Conservation (phyloP, 53 echinoderm and acorn worm species). For the Temnopleurus reevesii region DNA sequence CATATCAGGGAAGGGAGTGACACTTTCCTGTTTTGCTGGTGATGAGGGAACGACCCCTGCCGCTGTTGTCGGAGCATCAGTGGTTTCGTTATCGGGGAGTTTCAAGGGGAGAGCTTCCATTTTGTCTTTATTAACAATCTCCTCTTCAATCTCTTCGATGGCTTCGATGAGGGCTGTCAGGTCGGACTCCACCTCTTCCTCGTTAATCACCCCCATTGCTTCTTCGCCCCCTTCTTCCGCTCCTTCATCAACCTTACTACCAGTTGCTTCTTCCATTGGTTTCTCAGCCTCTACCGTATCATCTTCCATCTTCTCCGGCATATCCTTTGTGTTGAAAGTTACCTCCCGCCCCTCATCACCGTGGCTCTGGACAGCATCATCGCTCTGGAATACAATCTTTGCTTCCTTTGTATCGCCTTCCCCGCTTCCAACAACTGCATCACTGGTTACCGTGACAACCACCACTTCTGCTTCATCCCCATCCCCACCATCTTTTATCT, state of each 20-base stretch:
- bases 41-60: neutral
- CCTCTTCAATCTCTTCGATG: constrained; percentile 50
- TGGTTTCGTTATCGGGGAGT: neutral
- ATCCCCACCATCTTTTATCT: constrained; percentile 12
- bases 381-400: constrained; percentile 35
- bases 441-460: constrained; percentile 28
- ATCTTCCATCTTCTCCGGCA: neutral
- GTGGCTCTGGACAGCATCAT: neutral
- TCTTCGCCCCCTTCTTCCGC: constrained; percentile 39
- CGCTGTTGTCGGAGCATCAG: neutral
- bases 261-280: neutral
- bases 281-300: neutral
- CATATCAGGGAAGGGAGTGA: constrained; percentile 11
- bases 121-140: constrained; percentile 5
- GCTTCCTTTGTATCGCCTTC: constrained; percentile 41
- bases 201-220: constrained; percentile 54
- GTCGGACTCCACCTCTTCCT: constrained; percentile 52
- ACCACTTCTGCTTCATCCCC: constrained; percentile 21
- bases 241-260: constrained; percentile 31
- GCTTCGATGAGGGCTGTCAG: constrained; percentile 62
- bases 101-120: constrained; percentile 37
- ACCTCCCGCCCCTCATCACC: constrained; percentile 35
- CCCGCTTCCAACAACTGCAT: constrained; percentile 42
- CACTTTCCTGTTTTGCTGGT: neutral
- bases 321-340: neutral